Conservation (phyloP, 2,113 vertebrate species). For the Anoplopoma fimbria region DNA sequence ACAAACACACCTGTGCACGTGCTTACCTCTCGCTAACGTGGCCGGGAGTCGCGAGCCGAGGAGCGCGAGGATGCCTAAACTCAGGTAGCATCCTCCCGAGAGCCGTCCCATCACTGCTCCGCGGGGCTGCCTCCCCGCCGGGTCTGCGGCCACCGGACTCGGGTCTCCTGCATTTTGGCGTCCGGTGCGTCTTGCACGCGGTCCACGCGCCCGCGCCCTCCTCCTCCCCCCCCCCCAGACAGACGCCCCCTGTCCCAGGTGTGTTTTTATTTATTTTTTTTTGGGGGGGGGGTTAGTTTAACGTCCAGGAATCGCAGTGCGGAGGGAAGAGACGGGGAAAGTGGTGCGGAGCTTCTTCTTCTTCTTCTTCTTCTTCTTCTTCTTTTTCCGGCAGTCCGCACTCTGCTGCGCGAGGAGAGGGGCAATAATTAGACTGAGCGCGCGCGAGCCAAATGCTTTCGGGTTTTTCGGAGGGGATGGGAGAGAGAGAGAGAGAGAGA, state of each 20-base stretch:
- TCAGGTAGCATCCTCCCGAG: constrained; percentile 72
- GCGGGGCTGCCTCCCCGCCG: constrained; percentile 64
- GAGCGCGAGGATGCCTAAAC: constrained; percentile 72
- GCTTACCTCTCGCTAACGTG: constrained; percentile 76
- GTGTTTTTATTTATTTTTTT: too few species aligned
- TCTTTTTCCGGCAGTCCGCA: constrained; percentile 40
- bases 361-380: too few species aligned
- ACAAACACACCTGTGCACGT: background rate
- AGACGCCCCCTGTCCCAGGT: constrained; percentile 6
- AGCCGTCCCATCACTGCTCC: constrained; percentile 78
- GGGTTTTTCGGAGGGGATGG: constrained; percentile 3
- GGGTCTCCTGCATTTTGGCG: constrained; percentile 66
- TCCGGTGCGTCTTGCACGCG: constrained; percentile 27
- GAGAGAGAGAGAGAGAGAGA: constrained; percentile 3
- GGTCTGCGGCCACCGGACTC: constrained; percentile 66
- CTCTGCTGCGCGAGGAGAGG: constrained; percentile 55
- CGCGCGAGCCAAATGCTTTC: constrained; percentile 41
- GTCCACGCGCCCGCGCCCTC: constrained; percentile 21
- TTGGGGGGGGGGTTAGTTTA: too few species aligned
- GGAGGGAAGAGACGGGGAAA: constrained; percentile 34
- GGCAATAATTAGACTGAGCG: constrained; percentile 42
- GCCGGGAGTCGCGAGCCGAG: constrained; percentile 57
- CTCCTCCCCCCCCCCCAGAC: background rate
- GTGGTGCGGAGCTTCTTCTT: constrained; percentile 48
- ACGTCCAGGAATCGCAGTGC: constrained; percentile 69